phyloP scores from a whole-genome alignment of 2,888 invertebrate species.

The Eristalis arbustorum region DNA sequence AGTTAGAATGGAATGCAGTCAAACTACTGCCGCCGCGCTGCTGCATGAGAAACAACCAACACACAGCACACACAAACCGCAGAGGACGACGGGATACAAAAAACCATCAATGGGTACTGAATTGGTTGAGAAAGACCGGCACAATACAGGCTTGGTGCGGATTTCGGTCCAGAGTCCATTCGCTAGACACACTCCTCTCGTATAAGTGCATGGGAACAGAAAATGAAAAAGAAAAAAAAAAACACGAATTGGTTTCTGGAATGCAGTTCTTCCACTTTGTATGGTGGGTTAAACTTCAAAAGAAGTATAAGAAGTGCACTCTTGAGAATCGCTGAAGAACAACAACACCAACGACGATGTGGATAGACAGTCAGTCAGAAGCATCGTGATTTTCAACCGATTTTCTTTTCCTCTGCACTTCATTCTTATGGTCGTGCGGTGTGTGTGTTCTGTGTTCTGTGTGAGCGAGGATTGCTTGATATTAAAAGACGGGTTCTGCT shows the following conservation, averaged over 20 bases:
- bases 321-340: slow-evolving; percentile 49
- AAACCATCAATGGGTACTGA: slow-evolving; percentile 70
- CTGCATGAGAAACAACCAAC: slow-evolving; percentile 50
- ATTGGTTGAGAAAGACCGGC: slow-evolving; percentile 65
- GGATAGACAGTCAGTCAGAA: background rate
- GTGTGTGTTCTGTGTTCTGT: too few relatives aligned
- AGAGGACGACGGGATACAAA: slow-evolving; percentile 69
- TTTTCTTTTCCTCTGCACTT: slow-evolving; percentile 26
- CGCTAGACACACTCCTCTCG: slow-evolving; percentile 46
- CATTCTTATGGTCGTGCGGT: background rate
- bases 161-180: slow-evolving; percentile 69
- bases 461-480: background rate
- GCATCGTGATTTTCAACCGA: slow-evolving; percentile 42
- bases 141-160: slow-evolving; percentile 42
- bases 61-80: slow-evolving; percentile 29
- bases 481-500: slow-evolving; percentile 55
- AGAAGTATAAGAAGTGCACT: slow-evolving; percentile 68
- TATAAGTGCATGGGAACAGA: slow-evolving; percentile 35
- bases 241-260: slow-evolving; percentile 47
- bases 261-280: slow-evolving; percentile 68
- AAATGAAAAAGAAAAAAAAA: slow-evolving; percentile 2
- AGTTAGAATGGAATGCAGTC: slow-evolving; percentile 74
- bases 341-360: background rate
- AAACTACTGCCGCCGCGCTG: slow-evolving; percentile 55
- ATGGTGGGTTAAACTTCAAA: slow-evolving; percentile 67